Conservation (phyloP, 1,140 invertebrate species). For the Drosophila pallidifrons region DNA sequence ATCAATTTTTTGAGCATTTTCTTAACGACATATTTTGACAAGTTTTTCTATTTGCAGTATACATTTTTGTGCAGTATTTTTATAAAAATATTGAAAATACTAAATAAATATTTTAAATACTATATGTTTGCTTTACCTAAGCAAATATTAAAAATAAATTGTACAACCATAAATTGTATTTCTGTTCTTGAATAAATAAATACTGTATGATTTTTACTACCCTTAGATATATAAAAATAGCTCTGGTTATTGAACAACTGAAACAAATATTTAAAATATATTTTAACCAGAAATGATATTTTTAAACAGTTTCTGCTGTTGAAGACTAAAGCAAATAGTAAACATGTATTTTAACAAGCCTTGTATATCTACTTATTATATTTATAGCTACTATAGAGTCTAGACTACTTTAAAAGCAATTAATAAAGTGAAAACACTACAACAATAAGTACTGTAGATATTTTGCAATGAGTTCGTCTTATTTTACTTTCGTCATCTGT, state of each 20-base stretch:
- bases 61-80: background rate
- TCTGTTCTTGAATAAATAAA: too few species aligned
- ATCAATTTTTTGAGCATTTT: background rate
- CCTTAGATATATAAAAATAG: too few species aligned
- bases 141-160: background rate
- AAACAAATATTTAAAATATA: conserved; percentile 5
- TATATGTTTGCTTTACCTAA: background rate
- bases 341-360: too few species aligned
- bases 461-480: conserved; percentile 5
- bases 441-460: conserved; percentile 25
- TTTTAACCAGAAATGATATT: background rate
- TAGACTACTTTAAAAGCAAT: background rate
- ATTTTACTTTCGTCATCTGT: conserved; percentile 34
- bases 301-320: too few species aligned
- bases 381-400: background rate
- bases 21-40: conserved; percentile 1
- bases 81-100: background rate
- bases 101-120: background rate
- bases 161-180: too few species aligned
- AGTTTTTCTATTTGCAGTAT: background rate
- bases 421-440: background rate
- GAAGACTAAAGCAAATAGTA: too few species aligned
- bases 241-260: background rate
- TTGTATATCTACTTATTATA: background rate
- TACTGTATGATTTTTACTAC: too few species aligned